Evolutionary conservation across 2,113 vertebrate genomes (phyloP).

Genomic region (Brachyhypopomus occidentalis): DNA sequence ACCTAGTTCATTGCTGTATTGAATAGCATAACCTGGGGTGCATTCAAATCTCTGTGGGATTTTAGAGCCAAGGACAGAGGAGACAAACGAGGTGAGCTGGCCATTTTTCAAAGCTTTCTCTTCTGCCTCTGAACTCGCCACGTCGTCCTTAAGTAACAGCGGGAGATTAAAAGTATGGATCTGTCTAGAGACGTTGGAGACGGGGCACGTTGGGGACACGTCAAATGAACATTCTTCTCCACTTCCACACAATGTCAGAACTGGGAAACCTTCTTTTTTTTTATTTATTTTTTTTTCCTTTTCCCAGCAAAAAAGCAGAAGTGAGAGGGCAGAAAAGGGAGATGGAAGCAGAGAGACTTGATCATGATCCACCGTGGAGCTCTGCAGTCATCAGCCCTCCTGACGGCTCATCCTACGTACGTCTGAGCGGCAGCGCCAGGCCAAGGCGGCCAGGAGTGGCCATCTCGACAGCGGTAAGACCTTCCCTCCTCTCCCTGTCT

Average conservation of each 20-base stretch:
- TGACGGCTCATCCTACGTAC: too few species aligned
- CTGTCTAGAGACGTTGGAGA: conserved; percentile 42
- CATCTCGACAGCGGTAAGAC: too few species aligned
- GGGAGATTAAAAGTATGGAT: conserved; percentile 48
- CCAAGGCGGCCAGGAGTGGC: too few species aligned
- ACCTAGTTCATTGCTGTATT: neutral
- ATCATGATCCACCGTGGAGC: neutral
- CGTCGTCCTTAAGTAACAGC: conserved; percentile 39
- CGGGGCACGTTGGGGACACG: conserved; percentile 26
- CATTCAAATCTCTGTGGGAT: conserved; percentile 13
- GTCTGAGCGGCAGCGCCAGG: too few species aligned
- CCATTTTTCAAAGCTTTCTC: conserved; percentile 13
- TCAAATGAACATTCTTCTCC: conserved; percentile 58
- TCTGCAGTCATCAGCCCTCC: neutral
- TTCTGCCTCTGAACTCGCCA: conserved; percentile 21
- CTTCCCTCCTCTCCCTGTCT: too few species aligned
- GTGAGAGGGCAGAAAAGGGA: neutral
- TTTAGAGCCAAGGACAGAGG: neutral
- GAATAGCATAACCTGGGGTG: conserved; percentile 26
- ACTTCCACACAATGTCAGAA: conserved; percentile 35
- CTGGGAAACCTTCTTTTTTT: neutral
- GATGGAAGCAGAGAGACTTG: neutral
- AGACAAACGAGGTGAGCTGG: neutral
- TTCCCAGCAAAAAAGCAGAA: too few species aligned
- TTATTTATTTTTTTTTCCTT: too few species aligned